These are phyloP conservation scores for Acleris sparsana DNA, from an alignment of 2,888 invertebrate species.

Conservation along the genomic window DNA sequence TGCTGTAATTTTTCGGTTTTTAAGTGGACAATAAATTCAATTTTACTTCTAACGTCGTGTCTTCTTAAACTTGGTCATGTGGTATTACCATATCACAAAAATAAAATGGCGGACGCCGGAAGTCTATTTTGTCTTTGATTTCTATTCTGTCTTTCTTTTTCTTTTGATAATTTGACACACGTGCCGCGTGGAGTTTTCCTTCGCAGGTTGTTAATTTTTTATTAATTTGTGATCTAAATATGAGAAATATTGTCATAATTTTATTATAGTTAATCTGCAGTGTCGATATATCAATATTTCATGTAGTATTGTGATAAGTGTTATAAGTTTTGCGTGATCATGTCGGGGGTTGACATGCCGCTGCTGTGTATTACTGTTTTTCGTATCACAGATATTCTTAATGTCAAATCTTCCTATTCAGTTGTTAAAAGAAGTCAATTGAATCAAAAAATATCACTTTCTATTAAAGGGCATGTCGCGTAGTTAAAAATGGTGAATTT, in stretches of 20 bases:
- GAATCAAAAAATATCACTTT: no score
- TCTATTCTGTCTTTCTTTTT: constrained; percentile 68
- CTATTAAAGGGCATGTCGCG: no score
- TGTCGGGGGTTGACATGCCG: constrained; percentile 59
- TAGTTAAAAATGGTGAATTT: not conserved
- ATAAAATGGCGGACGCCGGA: constrained; percentile 73
- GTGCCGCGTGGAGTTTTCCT: constrained; percentile 83
- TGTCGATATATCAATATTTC: constrained; percentile 52
- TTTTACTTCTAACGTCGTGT: not conserved
- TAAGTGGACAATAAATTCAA: not conserved
- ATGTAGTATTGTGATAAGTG: constrained; percentile 61
- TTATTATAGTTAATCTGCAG: constrained; percentile 46
- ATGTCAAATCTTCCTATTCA: not conserved
- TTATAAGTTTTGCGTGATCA: constrained; percentile 32
- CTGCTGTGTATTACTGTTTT: constrained; percentile 47
- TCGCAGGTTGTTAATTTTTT: constrained; percentile 75
- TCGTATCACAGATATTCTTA: constrained; percentile 19
- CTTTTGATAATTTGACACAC: constrained; percentile 82
- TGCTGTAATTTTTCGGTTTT: no score
- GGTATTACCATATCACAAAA: constrained; percentile 60
- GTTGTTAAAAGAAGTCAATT: not conserved
- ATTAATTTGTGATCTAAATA: constrained; percentile 53
- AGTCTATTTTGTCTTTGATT: constrained; percentile 56
- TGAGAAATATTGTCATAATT: constrained; percentile 51
- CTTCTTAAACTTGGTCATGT: constrained; percentile 10